A percentile compares a stretch with the other conserved stretches of the same genome.
phyloP scores from a whole-genome alignment of 2,113 vertebrate genomes.

The Orientallactaga bullata region DNA sequence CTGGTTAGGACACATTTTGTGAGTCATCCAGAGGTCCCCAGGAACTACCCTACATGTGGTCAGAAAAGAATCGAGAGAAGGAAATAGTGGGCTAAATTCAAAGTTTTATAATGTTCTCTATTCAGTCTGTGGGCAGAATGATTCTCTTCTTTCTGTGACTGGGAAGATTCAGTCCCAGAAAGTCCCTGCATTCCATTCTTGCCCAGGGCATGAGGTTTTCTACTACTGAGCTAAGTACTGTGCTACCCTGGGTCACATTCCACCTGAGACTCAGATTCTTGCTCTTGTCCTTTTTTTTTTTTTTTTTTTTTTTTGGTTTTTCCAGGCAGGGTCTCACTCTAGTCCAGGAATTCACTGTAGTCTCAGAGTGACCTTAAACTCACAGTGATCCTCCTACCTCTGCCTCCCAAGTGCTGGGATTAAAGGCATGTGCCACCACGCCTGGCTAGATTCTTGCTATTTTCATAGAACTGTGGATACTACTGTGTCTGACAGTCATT shows the following conservation, averaged over 20 bases:
- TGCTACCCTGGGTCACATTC: too few relatives aligned
- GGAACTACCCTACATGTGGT: neutral
- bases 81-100: slow-evolving; percentile 31
- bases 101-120: neutral
- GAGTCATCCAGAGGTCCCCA: neutral
- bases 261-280: neutral
- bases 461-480: neutral
- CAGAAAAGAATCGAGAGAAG: neutral
- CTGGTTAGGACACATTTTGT: neutral
- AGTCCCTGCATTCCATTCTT: neutral
- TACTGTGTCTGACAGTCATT: neutral
- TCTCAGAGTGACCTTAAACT: too few relatives aligned
- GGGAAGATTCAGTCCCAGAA: neutral
- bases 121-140: neutral
- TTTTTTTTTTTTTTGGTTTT: too few relatives aligned
- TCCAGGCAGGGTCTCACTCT: too few relatives aligned
- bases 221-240: too few relatives aligned
- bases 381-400: too few relatives aligned
- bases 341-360: too few relatives aligned
- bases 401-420: too few relatives aligned
- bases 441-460: neutral
- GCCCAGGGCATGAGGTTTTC: neutral
- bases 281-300: too few relatives aligned
- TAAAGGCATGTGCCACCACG: too few relatives aligned
- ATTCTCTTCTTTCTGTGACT: neutral